Evolutionary conservation across 2,113 vertebrate species (phyloP).

Genomic region (Chaenogobius annularis): DNA sequence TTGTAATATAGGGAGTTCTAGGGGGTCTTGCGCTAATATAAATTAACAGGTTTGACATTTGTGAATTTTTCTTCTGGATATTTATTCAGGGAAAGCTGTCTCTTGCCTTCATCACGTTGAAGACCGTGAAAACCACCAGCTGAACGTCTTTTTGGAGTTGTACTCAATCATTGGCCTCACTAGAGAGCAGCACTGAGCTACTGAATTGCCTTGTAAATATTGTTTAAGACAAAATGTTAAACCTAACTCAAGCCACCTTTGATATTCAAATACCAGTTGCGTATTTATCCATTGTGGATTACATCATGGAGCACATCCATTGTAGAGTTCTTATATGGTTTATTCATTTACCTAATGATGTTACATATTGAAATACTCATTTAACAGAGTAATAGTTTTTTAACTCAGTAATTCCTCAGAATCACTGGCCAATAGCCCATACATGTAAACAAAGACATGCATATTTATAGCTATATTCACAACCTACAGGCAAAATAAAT

Average conservation of each 20-base stretch:
- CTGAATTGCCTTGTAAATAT: background rate
- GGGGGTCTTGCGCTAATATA: too few species aligned
- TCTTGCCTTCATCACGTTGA: background rate
- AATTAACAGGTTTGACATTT: too few species aligned
- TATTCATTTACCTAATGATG: background rate
- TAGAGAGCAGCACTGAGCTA: slow-evolving; percentile 21
- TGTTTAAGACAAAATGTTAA: background rate
- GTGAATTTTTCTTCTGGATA: too few species aligned
- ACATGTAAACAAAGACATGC: background rate
- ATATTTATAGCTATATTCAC: background rate
- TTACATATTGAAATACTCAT: background rate
- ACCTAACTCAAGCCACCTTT: too few species aligned
- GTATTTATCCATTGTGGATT: too few species aligned
- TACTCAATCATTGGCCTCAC: slow-evolving; percentile 10
- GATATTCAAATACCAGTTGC: too few species aligned
- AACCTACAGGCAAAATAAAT: background rate
- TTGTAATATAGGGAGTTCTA: too few species aligned
- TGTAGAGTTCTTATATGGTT: background rate
- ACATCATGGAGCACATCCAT: too few species aligned
- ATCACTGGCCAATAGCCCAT: background rate
- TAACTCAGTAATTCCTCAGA: background rate
- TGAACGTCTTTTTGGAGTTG: background rate
- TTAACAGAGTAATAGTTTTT: background rate
- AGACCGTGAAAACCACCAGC: background rate
- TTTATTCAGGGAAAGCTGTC: too few species aligned